Conservation (phyloP, 1,140 invertebrate species). For the Bombus haemorrhoidalis region DNA sequence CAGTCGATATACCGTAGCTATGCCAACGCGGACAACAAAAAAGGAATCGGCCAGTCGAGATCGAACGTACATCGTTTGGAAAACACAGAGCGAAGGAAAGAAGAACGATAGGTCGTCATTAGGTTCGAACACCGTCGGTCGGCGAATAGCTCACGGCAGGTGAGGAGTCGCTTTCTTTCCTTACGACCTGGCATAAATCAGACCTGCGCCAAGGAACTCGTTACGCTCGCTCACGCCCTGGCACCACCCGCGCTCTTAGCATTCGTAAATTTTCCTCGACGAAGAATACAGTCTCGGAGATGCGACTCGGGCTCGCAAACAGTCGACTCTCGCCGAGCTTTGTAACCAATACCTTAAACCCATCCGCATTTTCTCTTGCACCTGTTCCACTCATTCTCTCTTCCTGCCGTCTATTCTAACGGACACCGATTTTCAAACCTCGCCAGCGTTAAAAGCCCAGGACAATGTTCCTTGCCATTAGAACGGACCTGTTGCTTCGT, state of each 20-base stretch:
- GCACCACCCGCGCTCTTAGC: conserved; percentile 5
- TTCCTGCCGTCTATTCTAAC: background rate
- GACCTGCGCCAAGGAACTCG: conserved; percentile 22
- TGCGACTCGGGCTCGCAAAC: conserved; percentile 28
- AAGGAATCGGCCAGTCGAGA: too few species aligned
- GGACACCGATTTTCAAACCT: too few species aligned
- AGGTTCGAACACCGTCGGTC: background rate
- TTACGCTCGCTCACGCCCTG: conserved; percentile 2
- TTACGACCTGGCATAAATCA: conserved; percentile 63
- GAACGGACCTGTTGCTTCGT: too few species aligned
- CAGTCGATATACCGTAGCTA: too few species aligned
- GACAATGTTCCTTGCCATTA: too few species aligned
- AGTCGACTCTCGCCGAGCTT: conserved; percentile 46
- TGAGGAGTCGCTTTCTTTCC: conserved; percentile 13
- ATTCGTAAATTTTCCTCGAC: conserved; percentile 60
- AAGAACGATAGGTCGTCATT: background rate
- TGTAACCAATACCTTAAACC: conserved; percentile 58
- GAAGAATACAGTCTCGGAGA: conserved; percentile 54
- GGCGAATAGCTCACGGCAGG: conserved; percentile 18
- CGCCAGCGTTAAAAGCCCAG: background rate
- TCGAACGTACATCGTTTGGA: too few species aligned
- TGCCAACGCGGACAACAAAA: too few species aligned
- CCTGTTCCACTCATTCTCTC: background rate
- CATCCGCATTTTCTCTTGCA: conserved; percentile 21
- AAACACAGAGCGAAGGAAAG: background rate